A percentile compares a stretch with the other conserved stretches of the same genome.
These are phyloP conservation scores for Chloromyia formosa DNA, from an alignment of 2,888 invertebrate genomes.

Conservation along the genomic window DNA sequence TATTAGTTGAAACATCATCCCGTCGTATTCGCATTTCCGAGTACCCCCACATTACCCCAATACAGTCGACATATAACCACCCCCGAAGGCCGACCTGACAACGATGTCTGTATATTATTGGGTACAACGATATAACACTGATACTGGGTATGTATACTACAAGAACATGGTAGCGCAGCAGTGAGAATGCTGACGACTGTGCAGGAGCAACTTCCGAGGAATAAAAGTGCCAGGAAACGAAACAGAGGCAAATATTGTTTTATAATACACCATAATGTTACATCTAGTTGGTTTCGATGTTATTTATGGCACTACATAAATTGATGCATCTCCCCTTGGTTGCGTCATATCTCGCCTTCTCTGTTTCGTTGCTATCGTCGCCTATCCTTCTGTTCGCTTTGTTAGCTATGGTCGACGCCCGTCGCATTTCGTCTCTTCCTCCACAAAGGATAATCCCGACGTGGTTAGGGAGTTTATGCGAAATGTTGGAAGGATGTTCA, in stretches of 20 bases:
- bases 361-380: not conserved
- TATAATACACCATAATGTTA: slow-evolving; percentile 50
- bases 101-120: slow-evolving; percentile 23
- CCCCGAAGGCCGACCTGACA: slow-evolving; percentile 19
- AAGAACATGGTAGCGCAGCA: not conserved
- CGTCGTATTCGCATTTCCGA: slow-evolving; percentile 43
- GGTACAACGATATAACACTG: slow-evolving; percentile 29
- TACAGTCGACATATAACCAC: not conserved
- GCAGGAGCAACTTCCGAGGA: slow-evolving; percentile 25
- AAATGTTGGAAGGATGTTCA: slow-evolving; percentile 42
- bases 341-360: not conserved
- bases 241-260: slow-evolving; percentile 48
- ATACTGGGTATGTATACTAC: not conserved
- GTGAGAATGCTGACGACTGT: slow-evolving; percentile 26
- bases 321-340: slow-evolving; percentile 41
- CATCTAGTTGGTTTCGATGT: slow-evolving; percentile 49
- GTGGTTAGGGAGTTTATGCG: slow-evolving; percentile 42
- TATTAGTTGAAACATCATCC: slow-evolving; percentile 32
- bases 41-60: not conserved
- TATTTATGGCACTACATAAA: slow-evolving; percentile 50
- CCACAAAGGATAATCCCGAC: slow-evolving; percentile 2
- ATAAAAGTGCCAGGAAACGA: slow-evolving; percentile 43
- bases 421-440: not conserved
- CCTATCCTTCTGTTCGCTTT: not conserved
- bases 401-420: not conserved